Evolutionary conservation across 2,113 vertebrate genomes (phyloP).

Genomic region (Elephas maximus): DNA sequence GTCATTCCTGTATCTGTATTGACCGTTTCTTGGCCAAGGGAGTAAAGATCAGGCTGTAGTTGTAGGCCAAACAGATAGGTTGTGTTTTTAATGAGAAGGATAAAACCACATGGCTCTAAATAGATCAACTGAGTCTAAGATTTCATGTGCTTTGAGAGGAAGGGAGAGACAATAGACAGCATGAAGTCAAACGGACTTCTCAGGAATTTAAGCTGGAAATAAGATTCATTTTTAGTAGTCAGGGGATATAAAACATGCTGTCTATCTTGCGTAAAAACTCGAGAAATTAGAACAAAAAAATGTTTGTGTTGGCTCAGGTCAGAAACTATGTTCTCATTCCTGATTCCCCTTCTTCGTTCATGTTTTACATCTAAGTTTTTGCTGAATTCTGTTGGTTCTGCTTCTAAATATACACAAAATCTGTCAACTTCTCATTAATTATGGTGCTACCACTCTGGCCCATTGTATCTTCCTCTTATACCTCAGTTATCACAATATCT

Average conservation of each 20-base stretch:
- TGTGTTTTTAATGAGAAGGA: neutral
- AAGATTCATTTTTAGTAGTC: neutral
- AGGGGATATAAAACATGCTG: neutral
- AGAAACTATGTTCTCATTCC: neutral
- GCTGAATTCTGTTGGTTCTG: neutral
- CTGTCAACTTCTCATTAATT: neutral
- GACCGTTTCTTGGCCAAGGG: neutral
- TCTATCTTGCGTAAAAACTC: neutral
- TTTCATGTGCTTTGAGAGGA: neutral
- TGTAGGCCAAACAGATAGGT: neutral
- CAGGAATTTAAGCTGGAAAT: neutral
- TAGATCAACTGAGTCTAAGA: neutral
- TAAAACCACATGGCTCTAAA: neutral
- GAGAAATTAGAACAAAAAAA: neutral
- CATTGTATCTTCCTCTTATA: neutral
- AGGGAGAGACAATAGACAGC: neutral
- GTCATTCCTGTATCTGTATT: neutral
- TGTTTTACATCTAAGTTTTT: neutral
- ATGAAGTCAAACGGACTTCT: neutral
- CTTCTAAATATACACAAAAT: neutral
- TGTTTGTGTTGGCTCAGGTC: neutral
- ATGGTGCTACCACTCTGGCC: neutral
- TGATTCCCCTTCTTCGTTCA: neutral
- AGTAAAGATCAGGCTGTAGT: neutral
- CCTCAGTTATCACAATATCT: neutral